Percentiles rank a stretch among this genome's conserved stretches.
Evolutionary conservation across 2,113 vertebrate species (phyloP).

Genomic region (Xyrauchen texanus): DNA sequence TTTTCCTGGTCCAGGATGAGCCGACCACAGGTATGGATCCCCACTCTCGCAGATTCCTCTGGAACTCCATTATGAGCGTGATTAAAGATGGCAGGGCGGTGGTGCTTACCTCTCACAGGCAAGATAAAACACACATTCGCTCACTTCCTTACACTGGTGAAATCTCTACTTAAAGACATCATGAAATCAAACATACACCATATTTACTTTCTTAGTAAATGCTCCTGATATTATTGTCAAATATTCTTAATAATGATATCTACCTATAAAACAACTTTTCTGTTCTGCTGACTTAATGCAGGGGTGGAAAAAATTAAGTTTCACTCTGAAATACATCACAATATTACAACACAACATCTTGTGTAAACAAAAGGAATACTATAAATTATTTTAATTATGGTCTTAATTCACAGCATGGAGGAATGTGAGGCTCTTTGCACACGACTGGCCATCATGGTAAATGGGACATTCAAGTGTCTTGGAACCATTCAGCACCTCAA

Average conservation of each 20-base stretch:
- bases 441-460: conserved; percentile 92
- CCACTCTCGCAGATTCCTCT: conserved; percentile 86
- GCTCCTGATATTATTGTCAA: no score
- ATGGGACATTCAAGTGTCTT: conserved; percentile 89
- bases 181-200: no score
- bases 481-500: conserved; percentile 94
- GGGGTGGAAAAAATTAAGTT: no score
- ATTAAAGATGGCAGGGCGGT: conserved; percentile 85
- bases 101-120: conserved; percentile 93
- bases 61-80: conserved; percentile 87
- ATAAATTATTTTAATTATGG: background rate
- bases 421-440: conserved; percentile 94
- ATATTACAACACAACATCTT: background rate
- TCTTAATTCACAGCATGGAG: conserved; percentile 82
- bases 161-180: no score
- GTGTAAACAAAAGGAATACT: background rate
- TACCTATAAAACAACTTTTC: no score
- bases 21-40: conserved; percentile 95
- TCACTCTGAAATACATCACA: no score
- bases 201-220: no score
- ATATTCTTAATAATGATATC: no score
- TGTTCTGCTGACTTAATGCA: no score
- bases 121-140: background rate
- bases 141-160: no score
- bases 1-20: conserved; percentile 79